phyloP scores from a whole-genome alignment of 2,797 vertebrate genomes.

The Phrynocephalus vlangalii region DNA sequence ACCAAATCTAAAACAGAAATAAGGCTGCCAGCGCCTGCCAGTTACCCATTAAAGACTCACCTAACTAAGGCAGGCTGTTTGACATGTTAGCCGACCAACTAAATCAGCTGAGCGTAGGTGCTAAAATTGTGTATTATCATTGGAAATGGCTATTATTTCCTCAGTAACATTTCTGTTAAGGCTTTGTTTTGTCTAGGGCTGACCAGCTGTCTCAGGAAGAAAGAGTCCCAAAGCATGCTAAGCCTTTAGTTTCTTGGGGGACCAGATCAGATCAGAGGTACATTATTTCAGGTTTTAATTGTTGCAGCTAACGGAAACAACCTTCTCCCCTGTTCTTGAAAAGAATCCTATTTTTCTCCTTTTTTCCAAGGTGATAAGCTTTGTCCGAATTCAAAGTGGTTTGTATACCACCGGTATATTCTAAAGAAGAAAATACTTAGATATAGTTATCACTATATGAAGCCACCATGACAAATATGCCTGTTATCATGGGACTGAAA shows the following conservation, averaged over 20 bases:
- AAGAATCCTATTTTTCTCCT: constrained; percentile 42
- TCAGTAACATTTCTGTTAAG: constrained; percentile 97
- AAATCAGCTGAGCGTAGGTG: constrained; percentile 94
- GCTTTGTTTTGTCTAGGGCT: constrained; percentile 81
- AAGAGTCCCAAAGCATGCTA: constrained; percentile 69
- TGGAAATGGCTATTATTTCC: constrained; percentile 99
- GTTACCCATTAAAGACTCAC: constrained; percentile 97
- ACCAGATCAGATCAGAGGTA: constrained; percentile 65
- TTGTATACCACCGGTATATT: not conserved
- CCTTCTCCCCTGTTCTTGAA: constrained; percentile 63
- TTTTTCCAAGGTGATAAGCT: not conserved
- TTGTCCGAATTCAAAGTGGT: not conserved
- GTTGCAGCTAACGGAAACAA: constrained; percentile 68
- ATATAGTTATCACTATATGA: too few relatives aligned
- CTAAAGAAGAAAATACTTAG: not conserved
- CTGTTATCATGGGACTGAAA: not conserved
- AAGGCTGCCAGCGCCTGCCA: constrained; percentile 98
- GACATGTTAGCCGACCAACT: constrained; percentile 90
- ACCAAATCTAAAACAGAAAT: constrained; percentile 98
- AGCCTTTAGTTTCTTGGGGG: constrained; percentile 71
- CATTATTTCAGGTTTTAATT: constrained; percentile 70
- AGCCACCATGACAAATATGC: not conserved
- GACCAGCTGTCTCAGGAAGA: constrained; percentile 75
- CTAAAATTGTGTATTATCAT: constrained; percentile 99
- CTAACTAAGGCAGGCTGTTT: constrained; percentile 91